Evolutionary conservation across 2,797 vertebrate genomes (phyloP).

Genomic region (Columba guinea): DNA sequence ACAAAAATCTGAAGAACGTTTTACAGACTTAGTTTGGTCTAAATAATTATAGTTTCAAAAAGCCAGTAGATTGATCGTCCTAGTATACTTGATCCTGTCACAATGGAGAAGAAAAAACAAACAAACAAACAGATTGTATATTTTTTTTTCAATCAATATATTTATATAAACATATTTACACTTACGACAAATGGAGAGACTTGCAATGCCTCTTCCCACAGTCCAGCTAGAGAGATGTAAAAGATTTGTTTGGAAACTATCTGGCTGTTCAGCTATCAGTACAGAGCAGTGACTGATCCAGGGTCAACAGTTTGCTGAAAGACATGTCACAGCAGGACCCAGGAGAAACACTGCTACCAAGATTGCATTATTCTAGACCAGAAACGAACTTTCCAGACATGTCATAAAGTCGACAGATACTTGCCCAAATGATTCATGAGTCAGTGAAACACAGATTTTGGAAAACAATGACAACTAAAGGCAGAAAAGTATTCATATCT

Average conservation of each 20-base stretch:
- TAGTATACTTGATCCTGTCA: not conserved
- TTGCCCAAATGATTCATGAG: not conserved
- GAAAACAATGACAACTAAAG: not conserved
- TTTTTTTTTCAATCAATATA: not conserved
- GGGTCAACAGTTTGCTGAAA: not conserved
- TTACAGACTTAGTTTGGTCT: not conserved
- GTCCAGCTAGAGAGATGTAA: not conserved
- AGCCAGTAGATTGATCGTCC: not conserved
- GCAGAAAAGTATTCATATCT: not conserved
- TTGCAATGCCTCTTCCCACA: not conserved
- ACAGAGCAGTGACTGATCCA: not conserved
- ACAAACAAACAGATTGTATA: fast-evolving
- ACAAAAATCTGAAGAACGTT: not conserved
- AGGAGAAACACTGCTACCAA: not conserved
- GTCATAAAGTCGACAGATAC: not conserved
- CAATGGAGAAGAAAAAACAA: not conserved
- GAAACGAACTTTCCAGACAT: not conserved
- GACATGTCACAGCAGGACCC: not conserved
- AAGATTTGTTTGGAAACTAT: not conserved
- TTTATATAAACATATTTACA: not conserved
- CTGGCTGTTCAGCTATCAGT: not conserved
- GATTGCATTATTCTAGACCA: not conserved
- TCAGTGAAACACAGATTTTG: not conserved
- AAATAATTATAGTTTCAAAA: not conserved
- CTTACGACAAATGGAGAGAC: not conserved